Percentiles rank a stretch among this genome's conserved stretches.
phyloP scores from a whole-genome alignment of 1,140 invertebrate species.

The Pentalonia nigronervosa region DNA sequence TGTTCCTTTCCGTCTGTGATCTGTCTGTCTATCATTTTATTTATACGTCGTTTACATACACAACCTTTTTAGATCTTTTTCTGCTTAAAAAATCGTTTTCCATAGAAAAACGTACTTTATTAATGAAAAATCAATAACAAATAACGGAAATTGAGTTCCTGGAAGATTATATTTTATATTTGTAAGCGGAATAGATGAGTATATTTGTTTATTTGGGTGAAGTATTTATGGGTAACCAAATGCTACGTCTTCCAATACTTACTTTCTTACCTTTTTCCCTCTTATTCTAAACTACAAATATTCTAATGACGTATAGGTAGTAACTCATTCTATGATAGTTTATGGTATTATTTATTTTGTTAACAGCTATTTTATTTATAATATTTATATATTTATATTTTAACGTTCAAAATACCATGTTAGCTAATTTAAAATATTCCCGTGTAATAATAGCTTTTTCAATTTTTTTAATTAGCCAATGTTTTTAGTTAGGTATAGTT shows the following conservation, averaged over 20 bases:
- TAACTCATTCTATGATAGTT: not conserved
- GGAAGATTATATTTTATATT: not conserved
- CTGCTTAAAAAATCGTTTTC: not conserved
- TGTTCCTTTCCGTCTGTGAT: not conserved
- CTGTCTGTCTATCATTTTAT: not conserved
- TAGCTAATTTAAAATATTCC: no score
- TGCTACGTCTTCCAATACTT: not conserved
- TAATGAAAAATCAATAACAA: not conserved
- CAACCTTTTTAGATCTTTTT: not conserved
- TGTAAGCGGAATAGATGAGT: not conserved
- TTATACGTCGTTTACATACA: no score
- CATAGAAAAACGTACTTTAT: no score
- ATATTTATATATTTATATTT: not conserved
- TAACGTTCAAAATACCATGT: no score
- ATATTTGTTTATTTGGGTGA: not conserved
- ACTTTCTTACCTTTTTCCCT: not conserved
- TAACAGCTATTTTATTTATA: no score
- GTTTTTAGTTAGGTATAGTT: no score
- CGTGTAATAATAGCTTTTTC: no score
- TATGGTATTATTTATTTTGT: no score
- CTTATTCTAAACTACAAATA: not conserved
- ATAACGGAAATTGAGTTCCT: not conserved
- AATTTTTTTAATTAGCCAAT: no score
- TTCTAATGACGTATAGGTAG: not conserved
- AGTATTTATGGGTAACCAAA: not conserved